Percentiles rank a stretch among this genome's conserved stretches.
These are phyloP conservation scores for Atopsyche davidsoni DNA, from an alignment of 1,140 invertebrate genomes.

Conservation along the genomic window DNA sequence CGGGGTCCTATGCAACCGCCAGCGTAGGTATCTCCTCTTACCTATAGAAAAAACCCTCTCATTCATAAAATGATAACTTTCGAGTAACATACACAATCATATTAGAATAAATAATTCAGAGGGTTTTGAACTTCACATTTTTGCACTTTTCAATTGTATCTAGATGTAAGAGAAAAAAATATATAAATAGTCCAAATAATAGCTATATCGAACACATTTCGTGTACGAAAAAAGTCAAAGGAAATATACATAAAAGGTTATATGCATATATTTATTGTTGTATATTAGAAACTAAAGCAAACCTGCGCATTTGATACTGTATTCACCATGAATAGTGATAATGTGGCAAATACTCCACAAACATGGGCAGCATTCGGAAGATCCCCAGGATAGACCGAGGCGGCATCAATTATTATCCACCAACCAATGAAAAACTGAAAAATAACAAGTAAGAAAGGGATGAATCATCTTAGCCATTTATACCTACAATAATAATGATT, in stretches of 20 bases:
- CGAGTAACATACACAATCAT: too few relatives aligned
- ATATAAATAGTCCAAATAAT: too few relatives aligned
- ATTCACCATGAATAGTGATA: conserved; percentile 96
- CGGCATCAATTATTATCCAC: conserved; percentile 97
- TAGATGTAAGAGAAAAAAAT: too few relatives aligned
- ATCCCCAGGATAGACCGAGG: conserved; percentile 59
- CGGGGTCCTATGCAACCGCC: conserved; percentile 83
- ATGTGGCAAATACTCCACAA: conserved; percentile 90
- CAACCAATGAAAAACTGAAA: conserved; percentile 92
- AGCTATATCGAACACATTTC: too few relatives aligned
- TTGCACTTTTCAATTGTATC: too few relatives aligned
- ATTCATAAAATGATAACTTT: too few relatives aligned
- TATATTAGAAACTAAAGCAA: too few relatives aligned
- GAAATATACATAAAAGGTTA: too few relatives aligned
- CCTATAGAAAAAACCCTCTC: conserved; percentile 38
- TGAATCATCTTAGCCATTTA: conserved; percentile 37
- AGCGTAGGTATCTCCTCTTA: conserved; percentile 80
- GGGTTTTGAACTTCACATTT: too few relatives aligned
- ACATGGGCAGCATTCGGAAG: conserved; percentile 72
- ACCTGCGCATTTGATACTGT: conserved; percentile 93
- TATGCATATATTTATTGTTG: too few relatives aligned
- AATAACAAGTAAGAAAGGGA: conserved; percentile 29
- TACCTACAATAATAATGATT: neutral
- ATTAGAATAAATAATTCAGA: too few relatives aligned
- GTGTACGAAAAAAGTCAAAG: too few relatives aligned